phyloP scores from a whole-genome alignment of 2,888 invertebrate species.

The Coecobrya sp. region DNA sequence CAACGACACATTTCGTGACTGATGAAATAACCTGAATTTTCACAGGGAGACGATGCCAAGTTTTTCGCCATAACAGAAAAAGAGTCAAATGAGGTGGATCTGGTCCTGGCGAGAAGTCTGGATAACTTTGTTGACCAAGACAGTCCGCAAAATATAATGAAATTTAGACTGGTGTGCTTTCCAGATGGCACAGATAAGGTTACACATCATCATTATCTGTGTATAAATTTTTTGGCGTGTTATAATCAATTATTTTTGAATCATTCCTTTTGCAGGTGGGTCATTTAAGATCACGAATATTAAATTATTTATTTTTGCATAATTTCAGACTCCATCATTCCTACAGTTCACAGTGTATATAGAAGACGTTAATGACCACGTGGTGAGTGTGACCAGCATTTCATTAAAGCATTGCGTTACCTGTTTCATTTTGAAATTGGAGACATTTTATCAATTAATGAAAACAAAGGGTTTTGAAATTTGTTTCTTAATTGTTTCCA shows the following conservation, averaged over 20 bases:
- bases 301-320: not conserved
- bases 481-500: slow-evolving; percentile 59
- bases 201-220: slow-evolving; percentile 2
- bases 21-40: slow-evolving; percentile 78
- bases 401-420: not conserved
- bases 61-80: slow-evolving; percentile 93
- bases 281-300: slow-evolving; percentile 4
- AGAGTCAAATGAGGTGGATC: slow-evolving; percentile 93
- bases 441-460: not conserved
- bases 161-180: slow-evolving; percentile 93
- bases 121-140: slow-evolving; percentile 94
- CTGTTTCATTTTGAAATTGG: not conserved
- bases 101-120: slow-evolving; percentile 92
- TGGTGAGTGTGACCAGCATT: slow-evolving; percentile 86
- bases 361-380: slow-evolving; percentile 95
- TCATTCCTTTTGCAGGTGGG: not conserved
- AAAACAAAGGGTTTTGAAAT: slow-evolving; percentile 44
- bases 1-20: not conserved
- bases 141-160: slow-evolving; percentile 93
- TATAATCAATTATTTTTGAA: no score
- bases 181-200: slow-evolving; percentile 87
- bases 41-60: slow-evolving; percentile 91
- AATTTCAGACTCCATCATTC: slow-evolving; percentile 92
- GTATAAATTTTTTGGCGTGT: no score
- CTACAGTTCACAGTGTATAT: slow-evolving; percentile 95